Conservation (phyloP, 2,113 vertebrate species). For the Ardeotis arabs region DNA sequence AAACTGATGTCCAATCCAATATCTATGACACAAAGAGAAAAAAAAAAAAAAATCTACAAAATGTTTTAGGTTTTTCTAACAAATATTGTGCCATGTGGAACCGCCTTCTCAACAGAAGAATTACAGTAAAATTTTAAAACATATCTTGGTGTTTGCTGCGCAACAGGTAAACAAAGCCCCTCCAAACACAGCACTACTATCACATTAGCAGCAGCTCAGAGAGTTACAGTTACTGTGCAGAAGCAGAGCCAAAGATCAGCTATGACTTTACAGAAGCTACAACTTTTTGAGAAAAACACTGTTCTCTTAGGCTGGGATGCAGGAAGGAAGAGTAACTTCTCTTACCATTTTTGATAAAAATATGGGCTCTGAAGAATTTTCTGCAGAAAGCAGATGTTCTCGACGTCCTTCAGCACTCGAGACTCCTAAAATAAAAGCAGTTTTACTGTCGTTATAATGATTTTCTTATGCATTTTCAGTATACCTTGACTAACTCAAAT, state of each 20-base stretch:
- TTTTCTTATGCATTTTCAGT: not conserved
- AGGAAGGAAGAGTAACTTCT: not conserved
- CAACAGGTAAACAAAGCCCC: not conserved
- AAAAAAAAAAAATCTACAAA: not conserved
- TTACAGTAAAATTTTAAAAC: not conserved
- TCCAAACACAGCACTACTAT: not conserved
- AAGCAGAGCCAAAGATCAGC: not conserved
- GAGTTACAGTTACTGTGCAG: not conserved
- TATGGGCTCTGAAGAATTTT: not conserved
- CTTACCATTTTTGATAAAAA: slow-evolving; percentile 66
- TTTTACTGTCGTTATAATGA: not conserved
- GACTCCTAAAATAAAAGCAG: slow-evolving; percentile 36
- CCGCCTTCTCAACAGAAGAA: not conserved
- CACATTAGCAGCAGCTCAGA: not conserved
- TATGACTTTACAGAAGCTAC: not conserved
- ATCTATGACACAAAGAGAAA: not conserved
- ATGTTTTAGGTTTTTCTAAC: not conserved
- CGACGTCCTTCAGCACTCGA: not conserved
- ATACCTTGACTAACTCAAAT: not conserved
- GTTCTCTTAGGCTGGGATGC: not conserved
- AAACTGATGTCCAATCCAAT: not conserved
- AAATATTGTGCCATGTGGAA: not conserved
- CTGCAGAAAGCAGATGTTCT: not conserved
- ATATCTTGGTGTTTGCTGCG: not conserved
- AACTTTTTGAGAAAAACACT: not conserved